These are phyloP conservation scores for Agriopis marginaria DNA, from an alignment of 2,888 invertebrate species.

Conservation along the genomic window DNA sequence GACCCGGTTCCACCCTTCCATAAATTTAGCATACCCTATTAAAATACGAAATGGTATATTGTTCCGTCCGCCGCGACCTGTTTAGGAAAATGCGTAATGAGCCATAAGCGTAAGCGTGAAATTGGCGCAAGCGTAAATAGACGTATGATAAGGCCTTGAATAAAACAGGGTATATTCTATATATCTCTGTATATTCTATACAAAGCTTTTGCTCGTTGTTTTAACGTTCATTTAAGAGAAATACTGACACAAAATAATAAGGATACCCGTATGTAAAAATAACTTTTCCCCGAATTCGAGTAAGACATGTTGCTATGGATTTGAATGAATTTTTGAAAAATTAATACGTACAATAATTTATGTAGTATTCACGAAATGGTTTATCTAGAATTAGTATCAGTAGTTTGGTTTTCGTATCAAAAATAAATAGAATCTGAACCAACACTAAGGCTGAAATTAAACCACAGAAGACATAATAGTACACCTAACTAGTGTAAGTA, in stretches of 20 bases:
- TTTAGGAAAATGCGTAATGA: constrained; percentile 25
- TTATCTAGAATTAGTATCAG: background rate
- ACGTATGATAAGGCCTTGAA: constrained; percentile 24
- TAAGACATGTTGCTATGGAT: background rate
- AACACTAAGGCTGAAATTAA: background rate
- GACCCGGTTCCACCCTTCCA: constrained; percentile 10
- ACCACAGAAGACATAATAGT: too few species aligned
- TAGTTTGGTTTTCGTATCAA: background rate
- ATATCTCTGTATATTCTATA: constrained; percentile 5
- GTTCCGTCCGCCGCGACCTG: constrained; percentile 25
- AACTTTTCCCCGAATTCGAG: background rate
- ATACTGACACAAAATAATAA: constrained; percentile 7
- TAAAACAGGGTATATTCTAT: constrained; percentile 16
- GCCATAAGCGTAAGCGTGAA: constrained; percentile 23
- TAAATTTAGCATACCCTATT: constrained; percentile 9
- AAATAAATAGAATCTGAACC: background rate
- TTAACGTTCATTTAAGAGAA: constrained; percentile 16
- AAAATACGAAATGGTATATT: constrained; percentile 13
- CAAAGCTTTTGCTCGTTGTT: constrained; percentile 7
- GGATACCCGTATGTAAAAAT: background rate
- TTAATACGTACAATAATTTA: background rate
- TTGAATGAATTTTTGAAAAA: background rate
- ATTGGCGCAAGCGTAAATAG: constrained; percentile 25
- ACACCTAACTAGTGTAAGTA: background rate
- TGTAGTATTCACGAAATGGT: background rate